phyloP scores from a whole-genome alignment of 2,113 vertebrate species.

The Austrofundulus limnaeus region DNA sequence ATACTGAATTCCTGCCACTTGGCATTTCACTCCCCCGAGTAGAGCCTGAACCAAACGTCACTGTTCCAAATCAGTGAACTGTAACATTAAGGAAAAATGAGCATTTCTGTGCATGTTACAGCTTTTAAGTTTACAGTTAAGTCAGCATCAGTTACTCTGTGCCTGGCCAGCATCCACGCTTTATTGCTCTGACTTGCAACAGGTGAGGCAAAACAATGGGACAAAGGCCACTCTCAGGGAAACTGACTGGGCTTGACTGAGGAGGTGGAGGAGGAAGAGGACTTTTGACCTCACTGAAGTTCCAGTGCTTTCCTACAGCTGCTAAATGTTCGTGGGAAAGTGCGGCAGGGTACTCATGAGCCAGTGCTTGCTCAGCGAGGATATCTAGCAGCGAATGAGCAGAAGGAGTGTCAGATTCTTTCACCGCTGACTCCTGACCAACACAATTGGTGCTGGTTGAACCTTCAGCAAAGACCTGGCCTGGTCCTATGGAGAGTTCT shows the following conservation, averaged over 20 bases:
- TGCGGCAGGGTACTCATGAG: neutral
- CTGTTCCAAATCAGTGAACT: no score
- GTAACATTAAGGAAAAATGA: no score
- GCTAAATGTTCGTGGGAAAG: conserved; percentile 42
- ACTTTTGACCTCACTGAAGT: conserved; percentile 51
- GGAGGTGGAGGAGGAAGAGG: conserved; percentile 55
- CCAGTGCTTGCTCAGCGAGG: conserved; percentile 53
- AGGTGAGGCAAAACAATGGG: conserved; percentile 76
- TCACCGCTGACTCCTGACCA: conserved; percentile 66
- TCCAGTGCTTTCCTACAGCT: conserved; percentile 36
- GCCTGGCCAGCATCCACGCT: no score
- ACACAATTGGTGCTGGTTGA: conserved; percentile 67
- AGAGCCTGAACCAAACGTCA: no score
- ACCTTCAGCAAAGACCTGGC: conserved; percentile 69
- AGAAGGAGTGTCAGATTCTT: conserved; percentile 48
- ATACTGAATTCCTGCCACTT: no score
- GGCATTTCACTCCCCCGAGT: no score
- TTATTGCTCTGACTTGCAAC: conserved; percentile 62
- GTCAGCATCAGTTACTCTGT: no score
- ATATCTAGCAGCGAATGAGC: conserved; percentile 29
- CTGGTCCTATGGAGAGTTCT: conserved; percentile 57
- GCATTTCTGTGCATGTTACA: no score
- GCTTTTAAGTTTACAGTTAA: no score
- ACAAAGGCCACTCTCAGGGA: conserved; percentile 10
- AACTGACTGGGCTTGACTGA: conserved; percentile 56